phyloP scores from a whole-genome alignment of 2,888 invertebrate species.

The Clivina fossor region DNA sequence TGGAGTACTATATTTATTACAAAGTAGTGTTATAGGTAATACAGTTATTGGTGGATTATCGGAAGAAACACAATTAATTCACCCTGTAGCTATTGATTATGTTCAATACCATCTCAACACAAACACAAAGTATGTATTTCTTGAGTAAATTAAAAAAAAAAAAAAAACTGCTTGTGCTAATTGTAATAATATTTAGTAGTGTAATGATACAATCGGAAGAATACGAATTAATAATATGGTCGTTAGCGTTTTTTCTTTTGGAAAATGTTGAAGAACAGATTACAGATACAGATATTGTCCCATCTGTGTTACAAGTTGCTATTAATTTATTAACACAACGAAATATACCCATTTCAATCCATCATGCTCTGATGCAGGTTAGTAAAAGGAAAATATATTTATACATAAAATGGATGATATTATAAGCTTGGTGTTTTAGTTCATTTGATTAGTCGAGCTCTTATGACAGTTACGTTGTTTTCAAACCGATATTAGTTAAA shows the following conservation, averaged over 20 bases:
- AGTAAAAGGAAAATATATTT: no score
- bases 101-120: conserved; percentile 56
- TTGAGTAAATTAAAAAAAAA: conserved; percentile 41
- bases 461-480: no score
- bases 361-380: conserved; percentile 52
- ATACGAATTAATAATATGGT: conserved; percentile 72
- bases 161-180: conserved; percentile 44
- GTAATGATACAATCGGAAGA: conserved; percentile 56
- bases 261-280: conserved; percentile 70
- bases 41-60: conserved; percentile 53
- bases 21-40: conserved; percentile 57
- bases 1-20: conserved; percentile 67
- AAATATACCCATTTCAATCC: conserved; percentile 54
- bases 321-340: conserved; percentile 55
- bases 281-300: conserved; percentile 60
- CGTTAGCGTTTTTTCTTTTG: conserved; percentile 72
- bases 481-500: no score
- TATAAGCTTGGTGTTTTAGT: no score
- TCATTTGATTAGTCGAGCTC: no score
- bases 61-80: conserved; percentile 57
- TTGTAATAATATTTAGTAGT: conserved; percentile 37
- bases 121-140: conserved; percentile 47
- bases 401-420: no score
- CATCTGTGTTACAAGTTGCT: conserved; percentile 61
- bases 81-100: conserved; percentile 58